Base-by-base conservation (phyloP, 2,888 invertebrate species). In the Hydrotaea cyrtoneurina region DNA sequence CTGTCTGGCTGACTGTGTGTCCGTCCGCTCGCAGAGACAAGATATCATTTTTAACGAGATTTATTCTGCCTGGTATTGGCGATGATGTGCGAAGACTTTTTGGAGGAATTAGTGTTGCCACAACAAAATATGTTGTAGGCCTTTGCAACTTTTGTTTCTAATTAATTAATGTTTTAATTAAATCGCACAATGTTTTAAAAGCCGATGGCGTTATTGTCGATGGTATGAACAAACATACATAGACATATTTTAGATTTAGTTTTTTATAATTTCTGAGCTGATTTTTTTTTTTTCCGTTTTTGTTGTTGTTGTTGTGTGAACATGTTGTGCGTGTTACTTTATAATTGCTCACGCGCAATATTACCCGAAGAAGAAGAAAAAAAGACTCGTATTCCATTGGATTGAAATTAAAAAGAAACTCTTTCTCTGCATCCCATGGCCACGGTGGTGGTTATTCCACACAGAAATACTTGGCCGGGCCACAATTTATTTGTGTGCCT, bases 91-190 rank as follows among this genome's bases (percentile, higher is more conserved):
- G 15, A n/a, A 50, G 50, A 50, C n/a, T 50, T 50, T 39, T n/a
- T 15, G 50, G n/a, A 50, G 50, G n/a, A 50, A 50, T 50, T 50
- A n/a, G 8, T 50, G 50, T 15, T 50, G n/a, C n/a, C 50, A 50
- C 15, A 50, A 15, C 15, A 31, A 31, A 2, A 31, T 4, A 31
- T 31, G 7, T 31, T 7, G n/a, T 50, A 50, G 50, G 50, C 50
- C 50, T 50, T n/a, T 50, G 50, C 7, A 50, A n/a, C 13, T 50
- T 50, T 50, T 50, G 50, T 66, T 79, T 82, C n/a, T 82, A 85
- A 85, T 85, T 85, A 85, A 85, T 79, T 85, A 82, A 82, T 62
- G 82, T 77, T 85, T 85, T 85, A 82, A 85, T 85, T 82, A 80
- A 43, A 82, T 69, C 69, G 57, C 26, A 59, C 11, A 15, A 57